A percentile compares a stretch with the other conserved stretches of the same genome.
Evolutionary conservation across 2,797 vertebrate genomes (phyloP).

Genomic region (Setipinna tenuifilis): DNA sequence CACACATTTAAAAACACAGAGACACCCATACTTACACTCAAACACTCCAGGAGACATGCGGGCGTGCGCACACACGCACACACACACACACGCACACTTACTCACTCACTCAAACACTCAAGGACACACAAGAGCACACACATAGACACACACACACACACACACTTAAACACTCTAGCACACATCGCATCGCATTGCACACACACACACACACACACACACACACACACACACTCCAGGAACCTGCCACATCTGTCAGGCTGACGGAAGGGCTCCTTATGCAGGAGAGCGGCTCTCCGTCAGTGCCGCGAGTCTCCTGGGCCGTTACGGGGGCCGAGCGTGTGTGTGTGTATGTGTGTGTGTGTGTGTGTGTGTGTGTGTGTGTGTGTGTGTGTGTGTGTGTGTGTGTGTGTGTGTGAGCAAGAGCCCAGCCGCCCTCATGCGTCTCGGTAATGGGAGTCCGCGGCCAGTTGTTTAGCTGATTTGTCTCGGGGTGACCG

Average conservation of each 20-base stretch:
- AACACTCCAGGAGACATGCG: no score
- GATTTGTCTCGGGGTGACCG: background rate
- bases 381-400: background rate
- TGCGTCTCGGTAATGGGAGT: background rate
- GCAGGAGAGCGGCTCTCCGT: background rate
- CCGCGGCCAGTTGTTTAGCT: background rate
- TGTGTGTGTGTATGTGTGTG: slow-evolving; percentile 10
- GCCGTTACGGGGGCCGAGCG: background rate
- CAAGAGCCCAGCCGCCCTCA: background rate
- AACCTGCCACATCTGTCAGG: background rate
- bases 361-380: background rate
- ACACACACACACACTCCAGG: background rate
- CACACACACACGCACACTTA: slow-evolving; percentile 36
- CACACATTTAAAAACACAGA: no score
- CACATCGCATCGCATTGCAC: background rate
- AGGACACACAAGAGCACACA: background rate
- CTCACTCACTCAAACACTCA: slow-evolving; percentile 16
- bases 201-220: background rate
- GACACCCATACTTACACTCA: no score
- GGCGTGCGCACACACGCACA: slow-evolving; percentile 15
- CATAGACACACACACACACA: background rate
- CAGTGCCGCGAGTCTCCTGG: background rate
- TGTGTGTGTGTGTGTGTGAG: no score
- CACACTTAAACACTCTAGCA: background rate
- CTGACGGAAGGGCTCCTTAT: background rate